These are phyloP conservation scores for Ophion ellenae DNA, from an alignment of 2,888 invertebrate species.

Conservation along the genomic window DNA sequence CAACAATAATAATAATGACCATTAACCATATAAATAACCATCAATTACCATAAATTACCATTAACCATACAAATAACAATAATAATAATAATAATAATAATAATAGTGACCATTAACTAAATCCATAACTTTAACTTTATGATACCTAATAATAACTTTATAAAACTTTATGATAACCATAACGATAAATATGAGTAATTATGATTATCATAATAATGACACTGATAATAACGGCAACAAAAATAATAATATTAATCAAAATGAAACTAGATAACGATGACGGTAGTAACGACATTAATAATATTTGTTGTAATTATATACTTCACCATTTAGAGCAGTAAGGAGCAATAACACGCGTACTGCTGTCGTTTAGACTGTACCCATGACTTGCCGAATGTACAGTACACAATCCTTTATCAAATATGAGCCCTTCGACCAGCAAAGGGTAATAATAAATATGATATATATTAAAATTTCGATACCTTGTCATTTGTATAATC, in stretches of 20 bases:
- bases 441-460: slow-evolving; percentile 61
- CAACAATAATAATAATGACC: slow-evolving; percentile 30
- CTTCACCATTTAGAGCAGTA: slow-evolving; percentile 31
- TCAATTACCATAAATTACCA: too few species aligned
- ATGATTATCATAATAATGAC: neutral
- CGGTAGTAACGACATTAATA: neutral
- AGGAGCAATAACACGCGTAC: slow-evolving; percentile 40
- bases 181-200: neutral
- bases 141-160: neutral
- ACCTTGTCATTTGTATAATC: neutral
- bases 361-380: slow-evolving; percentile 47
- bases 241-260: neutral
- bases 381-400: slow-evolving; percentile 48
- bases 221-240: neutral
- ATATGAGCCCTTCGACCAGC: slow-evolving; percentile 68
- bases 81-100: slow-evolving; percentile 12
- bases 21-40: too few species aligned
- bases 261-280: neutral
- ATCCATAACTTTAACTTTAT: too few species aligned
- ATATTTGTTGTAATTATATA: neutral
- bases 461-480: slow-evolving; percentile 34
- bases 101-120: neutral
- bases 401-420: slow-evolving; percentile 43
- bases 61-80: too few species aligned
- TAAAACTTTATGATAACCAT: neutral